A percentile compares a stretch with the other conserved stretches of the same genome.
These are phyloP conservation scores for Rhopalosiphum padi DNA, from an alignment of 1,140 invertebrate species.

Conservation along the genomic window DNA sequence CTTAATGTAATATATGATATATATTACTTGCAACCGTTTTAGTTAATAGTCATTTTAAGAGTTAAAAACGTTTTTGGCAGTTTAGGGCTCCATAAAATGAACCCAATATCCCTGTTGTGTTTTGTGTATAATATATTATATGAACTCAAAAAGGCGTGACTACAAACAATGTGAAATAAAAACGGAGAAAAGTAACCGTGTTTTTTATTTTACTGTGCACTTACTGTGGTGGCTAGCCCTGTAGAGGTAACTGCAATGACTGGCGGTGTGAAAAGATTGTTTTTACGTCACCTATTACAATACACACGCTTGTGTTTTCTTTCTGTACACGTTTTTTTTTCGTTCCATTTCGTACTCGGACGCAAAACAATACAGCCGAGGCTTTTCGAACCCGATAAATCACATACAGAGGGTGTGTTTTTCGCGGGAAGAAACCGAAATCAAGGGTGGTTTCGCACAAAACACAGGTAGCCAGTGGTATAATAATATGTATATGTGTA, in stretches of 20 bases:
- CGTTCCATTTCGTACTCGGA: neutral
- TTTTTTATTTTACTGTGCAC: conserved; percentile 43
- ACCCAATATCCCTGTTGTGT: neutral
- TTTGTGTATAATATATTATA: conserved; percentile 41
- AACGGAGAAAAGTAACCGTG: conserved; percentile 38
- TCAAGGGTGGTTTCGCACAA: conserved; percentile 53
- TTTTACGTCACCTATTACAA: conserved; percentile 50
- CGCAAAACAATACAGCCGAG: conserved; percentile 48
- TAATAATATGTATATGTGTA: neutral
- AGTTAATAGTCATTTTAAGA: conserved; percentile 36
- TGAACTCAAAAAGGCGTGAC: conserved; percentile 50
- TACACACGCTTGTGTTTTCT: conserved; percentile 46
- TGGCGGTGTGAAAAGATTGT: conserved; percentile 48
- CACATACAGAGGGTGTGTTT: conserved; percentile 48
- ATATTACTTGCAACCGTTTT: neutral
- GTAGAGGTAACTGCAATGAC: conserved; percentile 6
- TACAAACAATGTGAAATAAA: conserved; percentile 57
- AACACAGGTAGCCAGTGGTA: conserved; percentile 50
- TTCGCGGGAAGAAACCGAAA: conserved; percentile 56
- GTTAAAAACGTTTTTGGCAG: conserved; percentile 46
- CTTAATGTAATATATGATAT: neutral
- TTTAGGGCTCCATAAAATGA: conserved; percentile 36
- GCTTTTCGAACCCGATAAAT: conserved; percentile 52
- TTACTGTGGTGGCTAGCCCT: conserved; percentile 2
- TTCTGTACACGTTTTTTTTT: conserved; percentile 45